Evolutionary conservation across 2,113 vertebrate genomes (phyloP).

Genomic region (Pachycephala philippinensis): DNA sequence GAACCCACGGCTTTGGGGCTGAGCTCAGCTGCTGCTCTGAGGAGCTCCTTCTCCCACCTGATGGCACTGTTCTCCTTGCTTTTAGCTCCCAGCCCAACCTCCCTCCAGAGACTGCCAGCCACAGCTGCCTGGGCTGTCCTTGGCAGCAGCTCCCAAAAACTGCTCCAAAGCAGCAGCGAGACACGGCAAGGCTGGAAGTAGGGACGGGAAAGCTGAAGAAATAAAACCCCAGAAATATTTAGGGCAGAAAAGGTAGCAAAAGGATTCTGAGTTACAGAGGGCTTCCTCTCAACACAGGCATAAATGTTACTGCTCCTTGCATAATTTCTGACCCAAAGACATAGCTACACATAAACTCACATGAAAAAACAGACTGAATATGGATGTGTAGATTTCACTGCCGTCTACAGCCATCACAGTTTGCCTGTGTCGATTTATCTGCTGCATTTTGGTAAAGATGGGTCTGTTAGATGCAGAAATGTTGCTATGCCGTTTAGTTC

Average conservation of each 20-base stretch:
- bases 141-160: neutral
- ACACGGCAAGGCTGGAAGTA: neutral
- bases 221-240: neutral
- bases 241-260: neutral
- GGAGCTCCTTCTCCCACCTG: neutral
- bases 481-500: neutral
- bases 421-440: neutral
- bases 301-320: neutral
- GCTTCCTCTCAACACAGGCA: neutral
- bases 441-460: neutral
- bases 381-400: neutral
- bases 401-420: neutral
- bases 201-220: neutral
- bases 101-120: rapidly evolving
- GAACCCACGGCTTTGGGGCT: rapidly evolving
- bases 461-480: neutral
- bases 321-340: neutral
- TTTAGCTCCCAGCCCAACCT: rapidly evolving
- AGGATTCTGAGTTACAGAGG: neutral
- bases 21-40: rapidly evolving
- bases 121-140: neutral
- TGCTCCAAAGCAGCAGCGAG: neutral
- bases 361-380: neutral
- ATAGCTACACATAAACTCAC: neutral
- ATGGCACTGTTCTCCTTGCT: constrained; percentile 23